Evolutionary conservation across 2,113 vertebrate genomes (phyloP), one percentile per base, ranked within the genome.

Genomic region (Bubalus kerabau): DNA sequence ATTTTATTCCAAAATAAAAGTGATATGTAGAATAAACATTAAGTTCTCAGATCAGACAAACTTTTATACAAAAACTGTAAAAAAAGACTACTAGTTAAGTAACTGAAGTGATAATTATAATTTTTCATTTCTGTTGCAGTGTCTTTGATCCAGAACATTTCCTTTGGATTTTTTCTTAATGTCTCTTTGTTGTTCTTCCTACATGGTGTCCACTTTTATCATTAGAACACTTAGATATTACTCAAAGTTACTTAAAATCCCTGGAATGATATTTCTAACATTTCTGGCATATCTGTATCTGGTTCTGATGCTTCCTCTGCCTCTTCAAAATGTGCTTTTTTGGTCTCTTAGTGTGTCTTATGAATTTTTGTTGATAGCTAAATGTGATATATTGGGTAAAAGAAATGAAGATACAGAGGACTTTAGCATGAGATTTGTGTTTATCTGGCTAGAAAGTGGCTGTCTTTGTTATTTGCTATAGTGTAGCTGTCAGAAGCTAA

Each of bases 1-100:
- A 94, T 88, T 91, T 96, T 48, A 80, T 36, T 96, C 13, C 64
- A 89, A 95, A 87, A 24, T 56, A 30, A 78, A 93, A 90, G 4
- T 28, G 43, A 30, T 36, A 1, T 26, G 23, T 43, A 56, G 19
- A 93, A 87, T 76, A 62, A 89, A 36, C 60, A 19, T 30, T 50
- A 91, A 76, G 48, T 82, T 90, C 23, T 86, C 17, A 89, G 30
- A 52, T 85, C 83, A 83, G 52, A 67, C 36, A 88, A 74, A 90
- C 21, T 92, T 92, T 54, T 5, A 32, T 23, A 60, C 6, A 76
- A 57, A 91, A 76, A 21, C 10, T 54, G 40, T 24, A n/a, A 54
- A 54, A 3, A 86, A 85, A 82, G 7, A 0, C 19, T 83, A 3
- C 24, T 74, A 82, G 17, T 43, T 59, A 43, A 64, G n/a, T 59